phyloP scores from a whole-genome alignment of 1,140 invertebrate species.

The Olivierus martensii region DNA sequence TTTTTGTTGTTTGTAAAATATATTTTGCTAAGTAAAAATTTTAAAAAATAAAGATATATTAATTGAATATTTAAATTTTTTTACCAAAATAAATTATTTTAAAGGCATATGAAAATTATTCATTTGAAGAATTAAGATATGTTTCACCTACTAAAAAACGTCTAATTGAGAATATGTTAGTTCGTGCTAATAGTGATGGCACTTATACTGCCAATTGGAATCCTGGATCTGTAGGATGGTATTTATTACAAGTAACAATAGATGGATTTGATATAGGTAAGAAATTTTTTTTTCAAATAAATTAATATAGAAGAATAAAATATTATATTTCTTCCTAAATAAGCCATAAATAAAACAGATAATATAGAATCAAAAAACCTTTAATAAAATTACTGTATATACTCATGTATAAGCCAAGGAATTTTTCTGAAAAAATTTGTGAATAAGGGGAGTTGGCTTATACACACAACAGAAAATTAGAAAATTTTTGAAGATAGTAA shows the following conservation, averaged over 20 bases:
- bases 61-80: slow-evolving; percentile 13
- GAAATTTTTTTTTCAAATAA: slow-evolving; percentile 11
- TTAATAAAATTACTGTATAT: too few relatives aligned
- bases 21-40: too few relatives aligned
- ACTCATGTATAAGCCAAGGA: too few relatives aligned
- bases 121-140: slow-evolving; percentile 87
- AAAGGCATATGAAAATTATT: slow-evolving; percentile 80
- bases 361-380: too few relatives aligned
- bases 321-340: too few relatives aligned
- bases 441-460: too few relatives aligned
- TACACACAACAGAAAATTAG: too few relatives aligned
- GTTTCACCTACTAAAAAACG: slow-evolving; percentile 56
- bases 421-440: too few relatives aligned
- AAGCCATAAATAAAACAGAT: too few relatives aligned
- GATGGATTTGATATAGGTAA: slow-evolving; percentile 77
- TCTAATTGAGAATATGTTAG: slow-evolving; percentile 68
- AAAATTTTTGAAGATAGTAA: too few relatives aligned
- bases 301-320: too few relatives aligned
- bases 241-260: slow-evolving; percentile 70
- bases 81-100: neutral
- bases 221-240: slow-evolving; percentile 73
- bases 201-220: slow-evolving; percentile 85
- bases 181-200: slow-evolving; percentile 68
- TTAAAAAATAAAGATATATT: neutral
- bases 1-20: too few relatives aligned